phyloP scores from a whole-genome alignment of 2,888 invertebrate species.

The Drosophila pseudotalamancana region DNA sequence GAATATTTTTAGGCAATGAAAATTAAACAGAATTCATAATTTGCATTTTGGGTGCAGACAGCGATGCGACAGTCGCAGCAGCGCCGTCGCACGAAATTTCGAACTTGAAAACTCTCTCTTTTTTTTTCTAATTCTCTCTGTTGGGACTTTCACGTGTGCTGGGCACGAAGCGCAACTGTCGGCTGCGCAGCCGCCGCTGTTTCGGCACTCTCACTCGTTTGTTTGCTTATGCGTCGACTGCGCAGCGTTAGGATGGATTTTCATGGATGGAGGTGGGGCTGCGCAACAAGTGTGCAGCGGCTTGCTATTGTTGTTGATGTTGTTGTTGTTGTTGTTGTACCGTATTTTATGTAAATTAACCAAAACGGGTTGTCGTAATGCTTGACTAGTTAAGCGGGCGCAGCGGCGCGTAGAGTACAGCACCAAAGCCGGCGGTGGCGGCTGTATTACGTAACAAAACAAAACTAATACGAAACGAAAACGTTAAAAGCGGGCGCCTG shows the following conservation, averaged over 20 bases:
- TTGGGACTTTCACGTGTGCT: conserved; percentile 30
- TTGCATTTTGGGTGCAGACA: conserved; percentile 45
- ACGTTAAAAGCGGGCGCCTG: conserved; percentile 49
- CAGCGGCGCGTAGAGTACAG: conserved; percentile 50
- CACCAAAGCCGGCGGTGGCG: conserved; percentile 7
- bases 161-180: conserved; percentile 32
- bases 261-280: conserved; percentile 20
- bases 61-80: conserved; percentile 27
- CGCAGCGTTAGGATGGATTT: conserved; percentile 25
- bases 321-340: conserved; percentile 33
- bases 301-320: conserved; percentile 10
- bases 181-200: conserved; percentile 49
- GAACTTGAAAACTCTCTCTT: conserved; percentile 34
- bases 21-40: conserved; percentile 40
- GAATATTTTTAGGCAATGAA: conserved; percentile 44
- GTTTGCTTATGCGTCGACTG: conserved; percentile 50
- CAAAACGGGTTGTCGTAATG: conserved; percentile 62
- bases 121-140: not conserved
- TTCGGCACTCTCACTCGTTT: conserved; percentile 50
- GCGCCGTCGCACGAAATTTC: conserved; percentile 26
- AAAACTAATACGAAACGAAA: conserved; percentile 41
- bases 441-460: conserved; percentile 59
- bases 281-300: conserved; percentile 70
- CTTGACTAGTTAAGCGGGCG: conserved; percentile 67
- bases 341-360: conserved; percentile 74